These are phyloP conservation scores for Pelvicachromis taeniatus DNA, from an alignment of 2,113 vertebrate genomes.

Conservation along the genomic window DNA sequence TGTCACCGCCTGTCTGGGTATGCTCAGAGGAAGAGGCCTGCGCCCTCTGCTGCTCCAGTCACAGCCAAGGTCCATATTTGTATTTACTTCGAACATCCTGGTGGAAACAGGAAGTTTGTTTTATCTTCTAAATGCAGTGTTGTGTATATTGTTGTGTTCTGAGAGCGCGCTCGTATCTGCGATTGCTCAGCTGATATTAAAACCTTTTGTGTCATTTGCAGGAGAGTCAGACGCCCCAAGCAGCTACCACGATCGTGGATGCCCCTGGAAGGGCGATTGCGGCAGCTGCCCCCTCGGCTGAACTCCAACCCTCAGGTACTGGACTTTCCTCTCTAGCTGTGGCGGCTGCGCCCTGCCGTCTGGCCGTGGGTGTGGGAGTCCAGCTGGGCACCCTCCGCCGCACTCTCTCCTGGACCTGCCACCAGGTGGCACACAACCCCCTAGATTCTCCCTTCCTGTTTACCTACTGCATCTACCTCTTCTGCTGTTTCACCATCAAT, in stretches of 20 bases:
- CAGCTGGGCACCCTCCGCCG: conserved; percentile 77
- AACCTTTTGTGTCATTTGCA: conserved; percentile 34
- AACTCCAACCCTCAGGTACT: conserved; percentile 91
- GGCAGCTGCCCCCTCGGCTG: conserved; percentile 60
- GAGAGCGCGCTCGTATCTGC: accelerated
- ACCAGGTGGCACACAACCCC: conserved; percentile 84
- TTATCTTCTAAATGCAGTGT: too few species aligned
- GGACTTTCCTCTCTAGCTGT: conserved; percentile 82
- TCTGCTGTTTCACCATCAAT: conserved; percentile 78
- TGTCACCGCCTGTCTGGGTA: conserved; percentile 91
- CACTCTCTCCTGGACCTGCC: conserved; percentile 81
- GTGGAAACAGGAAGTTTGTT: not conserved
- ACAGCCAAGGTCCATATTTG: conserved; percentile 79
- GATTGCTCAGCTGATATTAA: not conserved
- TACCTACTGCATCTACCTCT: conserved; percentile 79
- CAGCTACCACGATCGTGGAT: conserved; percentile 71
- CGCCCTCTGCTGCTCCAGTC: conserved; percentile 73
- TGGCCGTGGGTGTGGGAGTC: conserved; percentile 70
- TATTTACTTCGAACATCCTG: not conserved
- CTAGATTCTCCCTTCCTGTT: conserved; percentile 90
- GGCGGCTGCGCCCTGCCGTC: conserved; percentile 46
- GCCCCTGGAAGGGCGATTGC: conserved; percentile 65
- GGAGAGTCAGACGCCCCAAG: conserved; percentile 77
- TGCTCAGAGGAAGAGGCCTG: conserved; percentile 91
- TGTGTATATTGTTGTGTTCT: not conserved